Evolutionary conservation across 2,797 vertebrate species (phyloP), one percentile per base, ranked within the genome.

Genomic region (Pteropus rufus): DNA sequence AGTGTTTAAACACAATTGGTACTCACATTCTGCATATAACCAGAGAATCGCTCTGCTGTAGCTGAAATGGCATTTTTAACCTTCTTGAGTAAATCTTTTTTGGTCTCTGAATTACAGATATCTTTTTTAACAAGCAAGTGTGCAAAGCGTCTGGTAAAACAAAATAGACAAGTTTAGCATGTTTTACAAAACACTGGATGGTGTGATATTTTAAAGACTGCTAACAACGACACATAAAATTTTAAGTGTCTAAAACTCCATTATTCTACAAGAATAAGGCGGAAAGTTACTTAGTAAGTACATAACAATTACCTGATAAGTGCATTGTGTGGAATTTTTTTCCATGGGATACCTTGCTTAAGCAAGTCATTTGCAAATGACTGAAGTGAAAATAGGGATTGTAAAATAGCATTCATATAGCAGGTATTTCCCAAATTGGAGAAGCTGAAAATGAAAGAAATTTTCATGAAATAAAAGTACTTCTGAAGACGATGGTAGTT

Each of bases 401-500:
- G 99, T 91, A 99, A 99, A 96, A 99, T 99, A 93, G 99, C 99
- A 29, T 99, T 99, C 99, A 99, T 99, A 97, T 99, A 99, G 97
- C 99, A 99, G 11, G 99, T 99, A 98, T 99, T 99, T 91, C 99
- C 99, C 97, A 99, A 98, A 97, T 99, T 99, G 85, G 99, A 99
- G 98, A 99, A 99, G 39, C 99, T 99, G 98, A 89, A 98, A 97
- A 97, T 31, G 7, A 95, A 97, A 16, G 23, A 96, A 80, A 94
- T 1, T 49, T 49, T 49, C 49, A 49, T 49, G 49, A 46, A 46
- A 46, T 46, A 4, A 49, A 49, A 91, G 31, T 16, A 29, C 56
- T 93, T 94, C 87, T 95, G 67, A 97, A 83, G 41, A 62, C 60
- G 69, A 72, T 3, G 46, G n/a, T 56, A 90, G 56, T 76, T 96